Conservation (phyloP, 2,888 invertebrate genomes). For the Erebia aethiops region DNA sequence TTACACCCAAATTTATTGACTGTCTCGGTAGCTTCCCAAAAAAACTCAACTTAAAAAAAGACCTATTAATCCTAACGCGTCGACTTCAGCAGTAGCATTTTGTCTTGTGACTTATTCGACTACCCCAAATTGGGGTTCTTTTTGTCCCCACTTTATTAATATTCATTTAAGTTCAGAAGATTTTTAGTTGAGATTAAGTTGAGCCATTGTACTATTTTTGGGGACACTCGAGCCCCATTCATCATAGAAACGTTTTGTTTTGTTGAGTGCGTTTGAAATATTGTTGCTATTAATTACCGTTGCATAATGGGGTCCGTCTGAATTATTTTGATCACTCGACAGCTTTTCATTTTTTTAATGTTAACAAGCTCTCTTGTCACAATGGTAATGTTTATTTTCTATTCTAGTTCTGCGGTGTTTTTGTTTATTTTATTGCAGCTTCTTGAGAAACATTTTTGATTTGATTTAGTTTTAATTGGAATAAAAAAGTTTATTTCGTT, state of each 20-base stretch:
- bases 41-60: slow-evolving; percentile 51
- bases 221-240: slow-evolving; percentile 53
- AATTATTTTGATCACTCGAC: slow-evolving; percentile 43
- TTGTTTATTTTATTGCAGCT: slow-evolving; percentile 8
- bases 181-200: slow-evolving; percentile 67
- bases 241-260: slow-evolving; percentile 64
- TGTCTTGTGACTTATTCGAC: slow-evolving; percentile 58
- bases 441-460: background rate
- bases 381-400: slow-evolving; percentile 18
- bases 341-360: slow-evolving; percentile 26
- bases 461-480: background rate
- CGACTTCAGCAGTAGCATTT: slow-evolving; percentile 63
- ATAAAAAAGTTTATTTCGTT: background rate
- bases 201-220: slow-evolving; percentile 64
- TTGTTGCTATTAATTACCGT: slow-evolving; percentile 60
- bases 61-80: slow-evolving; percentile 66
- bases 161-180: slow-evolving; percentile 61
- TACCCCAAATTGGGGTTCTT: slow-evolving; percentile 57
- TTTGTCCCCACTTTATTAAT: slow-evolving; percentile 60
- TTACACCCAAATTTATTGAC: slow-evolving; percentile 74
- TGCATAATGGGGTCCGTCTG: slow-evolving; percentile 37
- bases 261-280: slow-evolving; percentile 57
- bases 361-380: slow-evolving; percentile 37
- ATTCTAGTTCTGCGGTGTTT: slow-evolving; percentile 10
- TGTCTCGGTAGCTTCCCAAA: slow-evolving; percentile 52